phyloP scores from a whole-genome alignment of 2,113 vertebrate genomes.

The Larimichthys polyactis region DNA sequence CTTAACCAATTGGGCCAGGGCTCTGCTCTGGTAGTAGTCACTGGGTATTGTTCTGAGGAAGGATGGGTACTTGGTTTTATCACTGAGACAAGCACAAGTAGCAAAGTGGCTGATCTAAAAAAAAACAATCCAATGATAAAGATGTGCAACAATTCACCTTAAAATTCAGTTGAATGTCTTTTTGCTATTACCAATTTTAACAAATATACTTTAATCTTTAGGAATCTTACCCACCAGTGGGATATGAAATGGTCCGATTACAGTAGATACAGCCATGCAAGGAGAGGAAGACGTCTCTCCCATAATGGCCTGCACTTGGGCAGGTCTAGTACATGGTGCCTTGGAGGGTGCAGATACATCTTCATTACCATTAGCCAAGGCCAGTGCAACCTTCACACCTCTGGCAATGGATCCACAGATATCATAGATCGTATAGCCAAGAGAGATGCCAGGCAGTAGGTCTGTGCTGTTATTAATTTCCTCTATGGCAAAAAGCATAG shows the following conservation, averaged over 20 bases:
- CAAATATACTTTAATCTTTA: background rate
- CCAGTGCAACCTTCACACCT: slow-evolving; percentile 71
- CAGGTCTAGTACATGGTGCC: slow-evolving; percentile 60
- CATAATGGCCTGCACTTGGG: slow-evolving; percentile 76
- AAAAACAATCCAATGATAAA: background rate
- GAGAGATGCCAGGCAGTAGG: slow-evolving; percentile 75
- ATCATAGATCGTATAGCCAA: slow-evolving; percentile 83
- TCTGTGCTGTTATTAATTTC: slow-evolving; percentile 82
- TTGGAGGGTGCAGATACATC: slow-evolving; percentile 11
- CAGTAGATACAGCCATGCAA: too few relatives aligned
- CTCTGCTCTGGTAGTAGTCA: slow-evolving; percentile 77
- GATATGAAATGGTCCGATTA: slow-evolving; percentile 57
- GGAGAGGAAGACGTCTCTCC: slow-evolving; percentile 34
- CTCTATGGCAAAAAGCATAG: slow-evolving; percentile 82
- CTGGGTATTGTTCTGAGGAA: slow-evolving; percentile 78
- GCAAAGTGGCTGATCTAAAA: slow-evolving; percentile 79
- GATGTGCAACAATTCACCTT: background rate
- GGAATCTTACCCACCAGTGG: slow-evolving; percentile 74
- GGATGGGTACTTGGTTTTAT: slow-evolving; percentile 75
- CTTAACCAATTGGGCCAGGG: slow-evolving; percentile 73
- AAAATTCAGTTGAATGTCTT: background rate
- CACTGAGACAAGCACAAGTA: slow-evolving; percentile 80
- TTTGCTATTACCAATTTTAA: background rate
- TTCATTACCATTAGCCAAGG: slow-evolving; percentile 72
- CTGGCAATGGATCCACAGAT: slow-evolving; percentile 74